Evolutionary conservation across 2,797 vertebrate genomes (phyloP), one percentile per base, ranked within the genome.

Genomic region (Molothrus ater): DNA sequence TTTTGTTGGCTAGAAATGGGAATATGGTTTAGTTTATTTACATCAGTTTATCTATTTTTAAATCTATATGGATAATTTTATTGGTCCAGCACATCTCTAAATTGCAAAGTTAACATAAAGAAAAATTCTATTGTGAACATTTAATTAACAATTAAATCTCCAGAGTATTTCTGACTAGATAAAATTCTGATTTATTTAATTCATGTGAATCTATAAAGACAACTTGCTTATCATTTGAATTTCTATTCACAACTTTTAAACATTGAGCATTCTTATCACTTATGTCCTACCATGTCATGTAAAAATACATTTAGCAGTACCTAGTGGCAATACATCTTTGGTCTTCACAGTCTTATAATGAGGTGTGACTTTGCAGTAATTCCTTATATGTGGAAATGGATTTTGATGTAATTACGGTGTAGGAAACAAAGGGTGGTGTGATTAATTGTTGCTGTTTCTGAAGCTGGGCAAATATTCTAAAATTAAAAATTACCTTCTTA

Each of bases 191-290:
- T 78, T 85, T 40, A 69, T 73, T 90, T 85, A 72, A 68, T 68
- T 92, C 13, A 10, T 48, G 19, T 34, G 16, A 53, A 63, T 80
- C 36, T 86, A 38, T 38, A 90, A 70, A 45, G 42, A 76, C 14
- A 84, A 70, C 31, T 51, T 74, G 26, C 16, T 68, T 92, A 71
- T 81, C 5, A 47, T 74, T 50, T 82, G 45, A 31, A 78, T 91
- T 95, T 93, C 73, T 20, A 65, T 72, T 88, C 64, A 79, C 26
- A 80, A 29, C 25, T 86, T 80, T 91, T 75, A 79, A 88, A 80
- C 26, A 69, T 10, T 57, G 38, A 92, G 56, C 48, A 75, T 90
- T 88, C 51, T 38, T 81, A 64, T 64, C 60, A 70, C 29, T 90
- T 32, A 19, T 63, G 8, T 75, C 47, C n/a, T 64, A 54, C 34